A percentile compares a stretch with the other conserved stretches of the same genome.
These are phyloP conservation scores for Anarsia innoxiella DNA, from an alignment of 2,888 invertebrate species.

Conservation along the genomic window DNA sequence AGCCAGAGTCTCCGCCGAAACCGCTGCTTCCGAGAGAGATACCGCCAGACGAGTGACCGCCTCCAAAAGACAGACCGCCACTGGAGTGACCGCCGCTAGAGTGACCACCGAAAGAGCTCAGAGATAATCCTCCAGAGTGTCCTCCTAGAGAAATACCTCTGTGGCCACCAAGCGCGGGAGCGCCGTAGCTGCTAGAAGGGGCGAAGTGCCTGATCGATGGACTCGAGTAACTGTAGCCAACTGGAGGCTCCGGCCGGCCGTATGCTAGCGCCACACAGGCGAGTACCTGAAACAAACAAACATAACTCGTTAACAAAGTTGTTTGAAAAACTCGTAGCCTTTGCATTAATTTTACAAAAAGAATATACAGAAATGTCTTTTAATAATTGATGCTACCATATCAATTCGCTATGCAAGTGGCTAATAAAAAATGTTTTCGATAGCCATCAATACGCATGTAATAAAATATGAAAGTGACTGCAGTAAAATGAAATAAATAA, in stretches of 20 bases:
- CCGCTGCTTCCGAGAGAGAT: slow-evolving; percentile 37
- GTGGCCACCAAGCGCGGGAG: slow-evolving; percentile 37
- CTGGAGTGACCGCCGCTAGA: slow-evolving; percentile 53
- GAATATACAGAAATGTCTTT: not conserved
- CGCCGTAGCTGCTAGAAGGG: slow-evolving; percentile 42
- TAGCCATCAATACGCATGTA: slow-evolving; percentile 14
- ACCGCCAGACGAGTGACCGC: slow-evolving; percentile 25
- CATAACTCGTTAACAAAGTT: too few species aligned
- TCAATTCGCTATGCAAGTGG: slow-evolving; percentile 4
- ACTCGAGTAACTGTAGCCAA: slow-evolving; percentile 66
- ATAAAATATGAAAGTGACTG: slow-evolving; percentile 26
- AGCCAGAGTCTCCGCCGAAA: slow-evolving; percentile 50
- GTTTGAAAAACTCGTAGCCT: too few species aligned
- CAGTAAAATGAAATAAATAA: slow-evolving; percentile 23
- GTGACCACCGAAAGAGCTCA: slow-evolving; percentile 24
- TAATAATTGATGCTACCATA: not conserved
- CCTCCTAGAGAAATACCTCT: slow-evolving; percentile 41
- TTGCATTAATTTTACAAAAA: not conserved
- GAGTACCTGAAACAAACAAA: slow-evolving; percentile 61
- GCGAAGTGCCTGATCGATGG: slow-evolving; percentile 42
- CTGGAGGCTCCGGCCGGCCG: slow-evolving; percentile 68
- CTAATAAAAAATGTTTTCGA: not conserved
- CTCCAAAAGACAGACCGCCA: slow-evolving; percentile 33
- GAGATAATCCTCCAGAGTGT: slow-evolving; percentile 34
- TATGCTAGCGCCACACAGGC: slow-evolving; percentile 66